Evolutionary conservation across 64 coral and sea anemone genomes (phyloP).

Genomic region (Dendrophyllia cribrosa): DNA sequence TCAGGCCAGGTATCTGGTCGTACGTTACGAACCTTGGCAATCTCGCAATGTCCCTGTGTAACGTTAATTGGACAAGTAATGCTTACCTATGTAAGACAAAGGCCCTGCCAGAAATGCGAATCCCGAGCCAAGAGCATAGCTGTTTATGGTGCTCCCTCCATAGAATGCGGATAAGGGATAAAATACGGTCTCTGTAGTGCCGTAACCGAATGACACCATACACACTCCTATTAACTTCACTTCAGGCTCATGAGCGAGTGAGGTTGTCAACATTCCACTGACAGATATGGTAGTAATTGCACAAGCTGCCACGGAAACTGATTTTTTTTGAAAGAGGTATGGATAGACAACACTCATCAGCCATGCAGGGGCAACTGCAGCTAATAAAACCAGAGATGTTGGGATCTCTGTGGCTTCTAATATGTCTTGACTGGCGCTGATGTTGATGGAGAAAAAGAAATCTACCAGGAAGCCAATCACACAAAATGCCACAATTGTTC

Average conservation of each 20-base stretch:
- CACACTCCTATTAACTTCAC: background rate
- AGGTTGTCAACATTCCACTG: background rate
- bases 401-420: background rate
- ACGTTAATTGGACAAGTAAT: background rate
- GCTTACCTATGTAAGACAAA: slow-evolving; percentile 1
- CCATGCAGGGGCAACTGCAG: background rate
- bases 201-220: background rate
- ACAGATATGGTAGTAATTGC: background rate
- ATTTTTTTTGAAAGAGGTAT: background rate
- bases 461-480: background rate
- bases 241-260: background rate
- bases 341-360: background rate
- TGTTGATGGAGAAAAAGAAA: background rate
- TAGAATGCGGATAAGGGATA: background rate
- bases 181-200: background rate
- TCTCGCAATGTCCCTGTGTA: no score
- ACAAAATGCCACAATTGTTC: background rate
- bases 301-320: background rate
- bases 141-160: background rate
- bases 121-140: background rate
- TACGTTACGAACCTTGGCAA: no score
- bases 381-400: background rate
- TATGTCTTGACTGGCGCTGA: background rate
- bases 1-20: no score
- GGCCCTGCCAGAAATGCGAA: background rate